phyloP scores from a whole-genome alignment of 2,797 vertebrate genomes.

The Mus minutoides region DNA sequence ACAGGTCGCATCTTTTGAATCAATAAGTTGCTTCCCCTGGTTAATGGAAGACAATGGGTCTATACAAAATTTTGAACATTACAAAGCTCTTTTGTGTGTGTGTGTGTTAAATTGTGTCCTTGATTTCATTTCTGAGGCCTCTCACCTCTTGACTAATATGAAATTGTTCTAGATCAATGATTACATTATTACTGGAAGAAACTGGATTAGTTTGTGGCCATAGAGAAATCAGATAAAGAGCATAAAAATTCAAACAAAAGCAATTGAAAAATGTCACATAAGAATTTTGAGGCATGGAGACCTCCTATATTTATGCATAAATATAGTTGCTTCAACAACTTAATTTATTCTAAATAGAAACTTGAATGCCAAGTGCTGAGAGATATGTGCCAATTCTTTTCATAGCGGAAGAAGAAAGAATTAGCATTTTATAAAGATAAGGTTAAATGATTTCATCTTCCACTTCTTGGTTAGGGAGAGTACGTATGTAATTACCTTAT shows the following conservation, averaged over 20 bases:
- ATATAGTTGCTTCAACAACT: background rate
- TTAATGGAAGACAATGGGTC: background rate
- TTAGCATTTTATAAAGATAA: background rate
- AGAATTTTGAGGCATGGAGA: background rate
- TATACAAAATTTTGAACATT: background rate
- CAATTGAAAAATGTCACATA: background rate
- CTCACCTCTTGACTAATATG: background rate
- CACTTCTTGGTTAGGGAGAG: background rate
- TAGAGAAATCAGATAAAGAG: background rate
- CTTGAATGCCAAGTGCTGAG: background rate
- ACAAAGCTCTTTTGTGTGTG: background rate
- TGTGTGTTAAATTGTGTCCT: background rate
- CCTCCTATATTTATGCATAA: background rate
- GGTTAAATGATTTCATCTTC: background rate
- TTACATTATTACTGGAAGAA: background rate
- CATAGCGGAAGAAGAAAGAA: background rate
- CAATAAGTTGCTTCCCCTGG: background rate
- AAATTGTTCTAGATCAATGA: background rate
- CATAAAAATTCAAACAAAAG: background rate
- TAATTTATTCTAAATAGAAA: background rate
- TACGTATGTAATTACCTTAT: background rate
- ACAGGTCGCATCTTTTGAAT: slow-evolving; percentile 20
- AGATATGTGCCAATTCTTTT: background rate
- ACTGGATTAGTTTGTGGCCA: background rate
- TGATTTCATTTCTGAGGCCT: background rate